Conservation (phyloP, 1,140 invertebrate genomes). For the Andrena cerasifolii region DNA sequence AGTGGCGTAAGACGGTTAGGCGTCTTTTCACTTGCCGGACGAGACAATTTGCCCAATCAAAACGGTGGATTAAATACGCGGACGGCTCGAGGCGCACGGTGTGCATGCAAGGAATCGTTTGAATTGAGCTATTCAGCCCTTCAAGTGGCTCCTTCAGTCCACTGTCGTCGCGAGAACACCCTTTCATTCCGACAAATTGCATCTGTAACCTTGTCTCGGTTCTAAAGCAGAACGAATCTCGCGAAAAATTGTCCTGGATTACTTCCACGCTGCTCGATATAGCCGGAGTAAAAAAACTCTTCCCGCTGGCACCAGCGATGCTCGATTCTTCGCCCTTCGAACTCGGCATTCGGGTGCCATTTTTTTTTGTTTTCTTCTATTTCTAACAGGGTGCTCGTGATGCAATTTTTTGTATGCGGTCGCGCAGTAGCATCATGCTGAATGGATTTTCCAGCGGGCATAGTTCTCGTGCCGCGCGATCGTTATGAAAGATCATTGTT, state of each 20-base stretch:
- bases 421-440: too few relatives aligned
- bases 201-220: slow-evolving; percentile 13
- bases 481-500: not conserved
- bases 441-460: too few relatives aligned
- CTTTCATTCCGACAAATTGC: slow-evolving; percentile 17
- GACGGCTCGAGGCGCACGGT: slow-evolving; percentile 51
- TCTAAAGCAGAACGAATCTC: not conserved
- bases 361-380: too few relatives aligned
- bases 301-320: too few relatives aligned
- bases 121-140: slow-evolving; percentile 75
- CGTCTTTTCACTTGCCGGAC: slow-evolving; percentile 78
- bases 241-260: too few relatives aligned
- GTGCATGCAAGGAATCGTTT: slow-evolving; percentile 71
- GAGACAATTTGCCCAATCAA: slow-evolving; percentile 82
- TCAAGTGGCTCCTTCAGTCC: slow-evolving; percentile 52
- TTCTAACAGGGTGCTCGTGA: too few relatives aligned
- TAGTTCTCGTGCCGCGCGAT: too few relatives aligned
- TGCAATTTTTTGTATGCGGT: too few relatives aligned
- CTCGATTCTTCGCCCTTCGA: too few relatives aligned
- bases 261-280: too few relatives aligned
- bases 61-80: slow-evolving; percentile 80
- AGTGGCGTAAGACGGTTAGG: slow-evolving; percentile 62
- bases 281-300: too few relatives aligned
- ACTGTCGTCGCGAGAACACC: slow-evolving; percentile 32
- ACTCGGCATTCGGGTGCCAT: too few relatives aligned